A percentile compares a stretch with the other conserved stretches of the same genome.
Conservation (phyloP, 2,113 vertebrate species). For the Anarrhichthys ocellatus region DNA sequence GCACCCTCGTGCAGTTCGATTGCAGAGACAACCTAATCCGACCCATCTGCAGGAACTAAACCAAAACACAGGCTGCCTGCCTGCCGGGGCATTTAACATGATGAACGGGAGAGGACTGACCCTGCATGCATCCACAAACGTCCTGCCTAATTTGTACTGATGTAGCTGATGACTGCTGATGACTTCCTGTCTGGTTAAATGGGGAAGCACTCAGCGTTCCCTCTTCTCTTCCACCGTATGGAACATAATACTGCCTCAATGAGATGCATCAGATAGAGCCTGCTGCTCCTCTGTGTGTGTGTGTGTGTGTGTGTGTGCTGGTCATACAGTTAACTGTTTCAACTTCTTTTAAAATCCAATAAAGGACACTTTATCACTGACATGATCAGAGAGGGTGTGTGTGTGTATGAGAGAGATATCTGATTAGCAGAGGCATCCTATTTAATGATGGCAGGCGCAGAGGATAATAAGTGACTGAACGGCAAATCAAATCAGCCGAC, state of each 20-base stretch:
- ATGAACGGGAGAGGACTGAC: too few relatives aligned
- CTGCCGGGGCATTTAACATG: too few relatives aligned
- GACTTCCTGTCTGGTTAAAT: conserved; percentile 59
- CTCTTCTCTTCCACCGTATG: conserved; percentile 54
- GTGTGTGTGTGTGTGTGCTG: background rate
- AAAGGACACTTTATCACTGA: conserved; percentile 49
- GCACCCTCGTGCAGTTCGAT: too few relatives aligned
- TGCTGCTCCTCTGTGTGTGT: background rate
- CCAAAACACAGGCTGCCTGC: too few relatives aligned
- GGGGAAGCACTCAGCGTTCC: conserved; percentile 49
- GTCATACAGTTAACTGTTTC: conserved; percentile 39
- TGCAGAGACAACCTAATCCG: too few relatives aligned
- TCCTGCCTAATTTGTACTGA: conserved; percentile 12
- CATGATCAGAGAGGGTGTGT: conserved; percentile 30
- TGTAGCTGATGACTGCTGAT: conserved; percentile 9
- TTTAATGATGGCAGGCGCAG: conserved; percentile 66
- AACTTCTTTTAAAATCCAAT: conserved; percentile 62
- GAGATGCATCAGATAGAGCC: conserved; percentile 52
- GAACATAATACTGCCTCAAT: conserved; percentile 51
- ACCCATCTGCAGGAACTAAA: too few relatives aligned
- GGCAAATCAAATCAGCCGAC: conserved; percentile 74
- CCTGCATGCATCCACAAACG: background rate
- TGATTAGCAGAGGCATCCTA: conserved; percentile 70
- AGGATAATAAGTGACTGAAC: conserved; percentile 66
- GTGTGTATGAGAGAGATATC: conserved; percentile 48